phyloP scores from a whole-genome alignment of 2,797 vertebrate species.

The Huso huso region DNA sequence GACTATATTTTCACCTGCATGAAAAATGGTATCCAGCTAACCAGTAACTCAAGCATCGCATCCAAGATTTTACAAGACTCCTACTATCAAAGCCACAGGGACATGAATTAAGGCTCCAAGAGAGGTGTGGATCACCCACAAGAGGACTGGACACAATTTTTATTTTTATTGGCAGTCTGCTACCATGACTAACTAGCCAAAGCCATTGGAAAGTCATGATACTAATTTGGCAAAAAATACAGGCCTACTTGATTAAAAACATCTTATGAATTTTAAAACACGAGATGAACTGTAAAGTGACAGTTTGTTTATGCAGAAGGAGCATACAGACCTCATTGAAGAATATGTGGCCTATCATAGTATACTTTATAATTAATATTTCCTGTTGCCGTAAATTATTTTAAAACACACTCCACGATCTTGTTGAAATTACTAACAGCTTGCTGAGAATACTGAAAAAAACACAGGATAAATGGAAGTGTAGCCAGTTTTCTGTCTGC shows the following conservation, averaged over 20 bases:
- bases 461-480: conserved; percentile 15
- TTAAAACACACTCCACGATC: conserved; percentile 7
- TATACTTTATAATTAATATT: background rate
- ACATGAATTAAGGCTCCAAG: conserved; percentile 45
- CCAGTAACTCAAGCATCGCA: background rate
- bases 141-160: conserved; percentile 45
- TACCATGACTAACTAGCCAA: conserved; percentile 36
- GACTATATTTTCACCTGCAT: no score
- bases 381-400: background rate
- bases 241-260: conserved; percentile 53
- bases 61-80: conserved; percentile 20
- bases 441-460: conserved; percentile 19
- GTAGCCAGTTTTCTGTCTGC: background rate
- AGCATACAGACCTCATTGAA: background rate
- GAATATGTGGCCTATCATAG: background rate
- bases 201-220: conserved; percentile 51
- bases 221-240: conserved; percentile 44
- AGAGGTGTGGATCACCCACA: conserved; percentile 51
- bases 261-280: conserved; percentile 39
- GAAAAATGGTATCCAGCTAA: no score
- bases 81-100: conserved; percentile 49
- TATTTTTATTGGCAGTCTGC: conserved; percentile 54
- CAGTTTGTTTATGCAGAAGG: background rate
- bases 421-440: conserved; percentile 15
- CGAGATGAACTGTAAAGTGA: background rate